Percentiles rank a stretch among this genome's conserved stretches.
These are phyloP conservation scores for Nomada lathburiana DNA, from an alignment of 2,888 invertebrate genomes.

Conservation along the genomic window DNA sequence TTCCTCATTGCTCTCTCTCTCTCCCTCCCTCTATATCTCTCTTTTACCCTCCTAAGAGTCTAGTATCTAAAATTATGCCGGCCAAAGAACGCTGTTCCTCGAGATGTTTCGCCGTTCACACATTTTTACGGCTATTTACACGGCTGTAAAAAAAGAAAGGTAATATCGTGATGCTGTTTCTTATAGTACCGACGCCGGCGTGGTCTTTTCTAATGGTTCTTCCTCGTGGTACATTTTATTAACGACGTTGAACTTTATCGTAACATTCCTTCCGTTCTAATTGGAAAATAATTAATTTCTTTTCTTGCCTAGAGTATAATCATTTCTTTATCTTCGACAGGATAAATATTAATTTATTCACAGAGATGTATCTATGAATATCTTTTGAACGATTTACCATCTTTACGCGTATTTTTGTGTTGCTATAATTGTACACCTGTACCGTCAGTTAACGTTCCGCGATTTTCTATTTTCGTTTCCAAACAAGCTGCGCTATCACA, in stretches of 20 bases:
- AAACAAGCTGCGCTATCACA: neutral
- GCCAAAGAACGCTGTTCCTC: neutral
- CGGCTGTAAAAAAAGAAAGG: conserved; percentile 4
- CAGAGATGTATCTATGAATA: too few relatives aligned
- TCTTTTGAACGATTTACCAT: neutral
- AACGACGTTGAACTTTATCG: too few relatives aligned
- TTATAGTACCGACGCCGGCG: neutral
- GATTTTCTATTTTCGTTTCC: neutral
- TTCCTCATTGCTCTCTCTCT: neutral
- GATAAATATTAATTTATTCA: too few relatives aligned
- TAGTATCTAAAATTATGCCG: conserved; percentile 37
- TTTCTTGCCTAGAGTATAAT: too few relatives aligned
- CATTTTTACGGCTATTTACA: neutral
- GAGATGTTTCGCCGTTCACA: conserved; percentile 8
- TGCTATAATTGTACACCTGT: neutral
- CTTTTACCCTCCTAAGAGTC: neutral
- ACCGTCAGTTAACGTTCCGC: neutral
- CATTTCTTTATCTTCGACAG: too few relatives aligned
- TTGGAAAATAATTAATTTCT: neutral
- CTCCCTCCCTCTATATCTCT: neutral
- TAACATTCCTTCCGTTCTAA: neutral
- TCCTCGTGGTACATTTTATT: neutral
- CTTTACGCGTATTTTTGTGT: neutral
- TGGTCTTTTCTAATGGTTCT: neutral
- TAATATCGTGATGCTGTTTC: conserved; percentile 10